Percentiles rank a stretch among this genome's conserved stretches.
Evolutionary conservation across 2,797 vertebrate species (phyloP).

Genomic region (Crypturellus tataupa): DNA sequence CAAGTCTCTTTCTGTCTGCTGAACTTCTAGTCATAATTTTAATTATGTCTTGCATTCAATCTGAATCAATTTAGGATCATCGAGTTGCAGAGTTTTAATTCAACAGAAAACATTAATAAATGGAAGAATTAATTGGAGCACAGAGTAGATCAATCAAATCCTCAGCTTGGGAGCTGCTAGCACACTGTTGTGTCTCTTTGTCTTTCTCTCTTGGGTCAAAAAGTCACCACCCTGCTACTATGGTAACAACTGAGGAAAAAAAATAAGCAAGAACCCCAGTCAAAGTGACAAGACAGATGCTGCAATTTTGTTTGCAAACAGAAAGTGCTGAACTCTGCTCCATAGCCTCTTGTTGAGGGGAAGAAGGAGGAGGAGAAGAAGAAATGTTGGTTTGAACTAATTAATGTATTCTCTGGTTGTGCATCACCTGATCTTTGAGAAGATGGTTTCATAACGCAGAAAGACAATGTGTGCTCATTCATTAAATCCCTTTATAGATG

Average conservation of each 20-base stretch:
- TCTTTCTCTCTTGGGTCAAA: slow-evolving; percentile 1
- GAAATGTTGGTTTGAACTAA: slow-evolving; percentile 11
- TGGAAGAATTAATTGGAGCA: slow-evolving; percentile 50
- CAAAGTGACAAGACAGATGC: slow-evolving; percentile 24
- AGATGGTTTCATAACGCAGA: neutral
- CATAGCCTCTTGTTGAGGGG: neutral
- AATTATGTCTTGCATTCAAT: slow-evolving; percentile 14
- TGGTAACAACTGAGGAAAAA: slow-evolving; percentile 7
- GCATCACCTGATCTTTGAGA: slow-evolving; percentile 1
- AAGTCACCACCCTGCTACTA: slow-evolving; percentile 7
- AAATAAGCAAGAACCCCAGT: neutral
- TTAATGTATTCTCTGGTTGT: slow-evolving; percentile 31
- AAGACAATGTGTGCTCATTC: neutral
- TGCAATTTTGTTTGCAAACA: slow-evolving; percentile 47
- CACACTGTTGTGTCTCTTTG: neutral
- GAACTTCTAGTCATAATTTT: slow-evolving; percentile 5
- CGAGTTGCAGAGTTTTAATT: slow-evolving; percentile 30
- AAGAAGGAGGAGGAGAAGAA: neutral
- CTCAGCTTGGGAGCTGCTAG: slow-evolving; percentile 10
- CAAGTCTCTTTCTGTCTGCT: neutral
- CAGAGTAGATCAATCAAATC: slow-evolving; percentile 59
- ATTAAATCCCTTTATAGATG: neutral
- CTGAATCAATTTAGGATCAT: slow-evolving; percentile 49
- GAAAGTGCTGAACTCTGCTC: neutral
- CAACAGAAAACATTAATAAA: slow-evolving; percentile 62